Conservation (phyloP, 2,113 vertebrate species). For the Pungitius pungitius region DNA sequence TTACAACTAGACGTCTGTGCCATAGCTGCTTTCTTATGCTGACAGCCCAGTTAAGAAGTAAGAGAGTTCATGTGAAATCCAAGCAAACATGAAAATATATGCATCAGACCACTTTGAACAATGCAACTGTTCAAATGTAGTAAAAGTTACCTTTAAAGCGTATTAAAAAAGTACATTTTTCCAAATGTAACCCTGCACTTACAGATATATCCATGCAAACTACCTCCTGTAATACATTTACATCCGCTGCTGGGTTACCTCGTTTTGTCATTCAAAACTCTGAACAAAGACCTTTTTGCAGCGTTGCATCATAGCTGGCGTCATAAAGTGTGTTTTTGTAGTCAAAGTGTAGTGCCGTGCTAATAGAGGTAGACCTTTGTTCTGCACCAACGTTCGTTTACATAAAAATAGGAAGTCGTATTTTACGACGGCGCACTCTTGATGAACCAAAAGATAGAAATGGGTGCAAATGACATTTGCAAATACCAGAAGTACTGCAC, state of each 20-base stretch:
- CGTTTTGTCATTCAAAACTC: conserved; percentile 22
- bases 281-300: conserved; percentile 32
- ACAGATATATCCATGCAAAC: conserved; percentile 58
- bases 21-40: conserved; percentile 31
- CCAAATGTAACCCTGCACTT: neutral
- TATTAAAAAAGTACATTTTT: too few species aligned
- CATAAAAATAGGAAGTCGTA: conserved; percentile 52
- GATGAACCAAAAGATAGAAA: conserved; percentile 49
- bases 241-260: conserved; percentile 42
- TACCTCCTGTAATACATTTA: conserved; percentile 7
- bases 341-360: conserved; percentile 37
- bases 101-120: neutral
- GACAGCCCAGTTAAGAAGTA: conserved; percentile 12
- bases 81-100: neutral
- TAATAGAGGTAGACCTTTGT: conserved; percentile 37
- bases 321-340: conserved; percentile 61
- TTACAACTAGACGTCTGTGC: conserved; percentile 23
- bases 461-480: conserved; percentile 42
- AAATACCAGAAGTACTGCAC: conserved; percentile 34
- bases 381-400: conserved; percentile 23
- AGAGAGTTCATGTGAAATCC: neutral
- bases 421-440: conserved; percentile 8
- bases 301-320: neutral
- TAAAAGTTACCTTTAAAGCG: too few species aligned
- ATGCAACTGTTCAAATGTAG: neutral